Base-by-base conservation (phyloP, 1,140 invertebrate species). In the Drosophila ercepeae region DNA sequence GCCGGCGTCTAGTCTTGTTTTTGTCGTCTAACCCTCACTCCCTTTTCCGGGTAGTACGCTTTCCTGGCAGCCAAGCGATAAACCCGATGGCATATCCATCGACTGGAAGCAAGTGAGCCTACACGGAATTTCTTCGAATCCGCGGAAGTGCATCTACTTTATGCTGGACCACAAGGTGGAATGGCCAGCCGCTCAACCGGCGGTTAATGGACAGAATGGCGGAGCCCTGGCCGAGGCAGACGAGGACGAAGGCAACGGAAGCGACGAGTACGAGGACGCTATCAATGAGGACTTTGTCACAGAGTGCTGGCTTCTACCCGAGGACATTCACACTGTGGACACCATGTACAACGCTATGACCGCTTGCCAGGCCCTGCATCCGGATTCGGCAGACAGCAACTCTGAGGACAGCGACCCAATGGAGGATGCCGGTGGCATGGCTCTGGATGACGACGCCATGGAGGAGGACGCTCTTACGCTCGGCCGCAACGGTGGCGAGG, bases 61-160 rank as follows among this genome's bases (percentile, higher is more conserved):
- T 8, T 75, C 76, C 8, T 91, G 86, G 88, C 84, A 83, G 50
- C 88, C 90, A 1, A 72, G 42, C 1, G 75, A 89, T 25, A 42
- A 65, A 11, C 29, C 55, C 2, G 88, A 91, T 2, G 90, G 90
- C 0, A 89, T 91, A 8, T 91, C 88, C 2, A 89, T 91, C 18
- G 63, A 76, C 9, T 91, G 90, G 90, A 88, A 88, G 42, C 79
- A 90, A 41, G 89, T 91, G 0, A 88, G 90, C 39, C 65, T 91
- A 5, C 90, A 91, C 53, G 90, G 88, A 6, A 89, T 90, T 42
- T 77, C 90, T 0, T 67, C 84, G 8, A 82, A 77, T 34, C 90
- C 90, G 19, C 53, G 61, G 0, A 91, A 91, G 49, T 91, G 90
- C 45, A 91, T 91, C 69, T 91, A 91, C 48, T 90, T 91, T 29